Base-by-base conservation (phyloP, 2,797 vertebrate genomes). In the Mus minutoides region DNA sequence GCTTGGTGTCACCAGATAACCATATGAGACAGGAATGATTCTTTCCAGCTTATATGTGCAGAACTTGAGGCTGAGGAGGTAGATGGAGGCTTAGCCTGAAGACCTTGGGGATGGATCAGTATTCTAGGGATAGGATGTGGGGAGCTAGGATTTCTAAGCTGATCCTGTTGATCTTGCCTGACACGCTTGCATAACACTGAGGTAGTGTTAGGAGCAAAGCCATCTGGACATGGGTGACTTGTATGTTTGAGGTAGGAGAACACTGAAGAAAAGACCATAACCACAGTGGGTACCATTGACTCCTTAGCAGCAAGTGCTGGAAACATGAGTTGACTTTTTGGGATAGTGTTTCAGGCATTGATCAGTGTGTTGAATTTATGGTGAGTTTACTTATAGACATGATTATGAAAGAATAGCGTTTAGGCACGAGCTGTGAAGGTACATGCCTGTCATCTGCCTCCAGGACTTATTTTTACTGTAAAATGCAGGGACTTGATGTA, bases 391-490 rank as follows among this genome's bases (percentile, higher is more conserved):
- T 13, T 92, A 49, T 80, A 54, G 77, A 95, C 80, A 75, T 40
- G 49, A 31, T 64, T 94, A 43, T 21, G n/a, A 93, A 75, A 52
- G 56, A 82, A 31, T 56, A 71, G 17, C 31, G 40, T 34, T 13
- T 87, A 79, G 19, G 40, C 17, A 67, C 3, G 73, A 40, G 14
- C 46, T 60, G 29, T 60, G 54, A 86, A 93, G 40, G 26, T 13
- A 37, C 34, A 16, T 6, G 88, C 85, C 78, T 89, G 29, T 37
- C 3, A 14, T 62, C 87, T 85, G 52, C 26, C 62, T 88, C 17
- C 77, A 49, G 71, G 87, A 40, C 88, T 91, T 94, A 79, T 78
- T 92, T 76, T 94, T 79, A 60, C 79, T 78, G 88, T 43, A 76
- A 85, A 91, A 43, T 86, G n/a, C 37, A 94, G 83, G 12, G 26